Evolutionary conservation across 1,140 invertebrate genomes (phyloP).

Genomic region (Aphis craccivora): DNA sequence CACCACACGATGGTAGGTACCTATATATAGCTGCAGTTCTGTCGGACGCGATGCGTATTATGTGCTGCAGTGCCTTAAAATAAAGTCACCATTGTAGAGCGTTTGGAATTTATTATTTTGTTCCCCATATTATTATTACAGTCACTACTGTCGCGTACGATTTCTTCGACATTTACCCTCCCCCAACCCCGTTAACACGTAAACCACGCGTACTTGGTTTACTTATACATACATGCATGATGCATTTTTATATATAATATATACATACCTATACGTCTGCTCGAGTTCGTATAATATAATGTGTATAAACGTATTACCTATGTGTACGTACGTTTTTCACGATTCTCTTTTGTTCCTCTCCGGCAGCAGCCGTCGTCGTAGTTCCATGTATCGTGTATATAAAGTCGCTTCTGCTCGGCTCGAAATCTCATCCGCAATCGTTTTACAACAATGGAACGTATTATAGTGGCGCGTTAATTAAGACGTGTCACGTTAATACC

Average conservation of each 20-base stretch:
- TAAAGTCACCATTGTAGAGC: background rate
- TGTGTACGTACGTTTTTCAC: background rate
- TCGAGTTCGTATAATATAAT: background rate
- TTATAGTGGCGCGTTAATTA: conserved; percentile 42
- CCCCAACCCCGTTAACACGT: background rate
- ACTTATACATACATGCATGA: background rate
- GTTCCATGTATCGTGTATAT: background rate
- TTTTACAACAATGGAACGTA: conserved; percentile 45
- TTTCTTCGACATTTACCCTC: background rate
- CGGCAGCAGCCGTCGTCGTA: background rate
- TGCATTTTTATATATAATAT: background rate
- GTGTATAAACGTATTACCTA: background rate
- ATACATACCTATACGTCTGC: background rate
- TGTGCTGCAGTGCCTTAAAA: background rate
- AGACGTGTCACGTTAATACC: conserved; percentile 49
- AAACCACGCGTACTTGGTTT: background rate
- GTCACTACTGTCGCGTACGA: background rate
- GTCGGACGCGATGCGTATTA: background rate
- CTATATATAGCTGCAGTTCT: background rate
- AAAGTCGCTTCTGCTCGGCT: background rate
- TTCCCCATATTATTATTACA: background rate
- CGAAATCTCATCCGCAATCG: background rate
- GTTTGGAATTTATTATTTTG: conserved; percentile 10
- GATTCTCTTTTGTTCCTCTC: background rate
- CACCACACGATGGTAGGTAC: background rate